Percentiles rank a stretch among this genome's conserved stretches.
These are phyloP conservation scores for Clusia tigrina DNA, from an alignment of 2,888 invertebrate species.

Conservation along the genomic window DNA sequence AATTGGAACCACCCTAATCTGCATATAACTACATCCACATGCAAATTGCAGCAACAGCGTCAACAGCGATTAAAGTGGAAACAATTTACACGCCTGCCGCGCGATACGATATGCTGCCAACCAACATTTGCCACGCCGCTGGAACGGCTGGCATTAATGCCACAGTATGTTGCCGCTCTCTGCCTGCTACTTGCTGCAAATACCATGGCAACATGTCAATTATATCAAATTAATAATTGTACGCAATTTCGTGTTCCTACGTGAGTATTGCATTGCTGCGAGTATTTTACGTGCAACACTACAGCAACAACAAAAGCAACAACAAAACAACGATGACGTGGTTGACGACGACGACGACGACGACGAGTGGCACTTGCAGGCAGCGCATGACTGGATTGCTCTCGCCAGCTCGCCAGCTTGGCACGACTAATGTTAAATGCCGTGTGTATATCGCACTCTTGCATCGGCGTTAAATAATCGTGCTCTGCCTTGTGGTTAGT, in stretches of 20 bases:
- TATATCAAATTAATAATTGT: conserved; percentile 59
- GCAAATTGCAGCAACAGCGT: conserved; percentile 33
- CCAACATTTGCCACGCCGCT: conserved; percentile 31
- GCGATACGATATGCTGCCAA: conserved; percentile 27
- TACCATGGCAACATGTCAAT: conserved; percentile 56
- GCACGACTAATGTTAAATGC: not conserved
- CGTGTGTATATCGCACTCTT: not conserved
- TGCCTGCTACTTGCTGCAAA: conserved; percentile 22
- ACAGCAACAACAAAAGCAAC: conserved; percentile 12
- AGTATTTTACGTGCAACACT: not conserved
- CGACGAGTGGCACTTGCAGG: not conserved
- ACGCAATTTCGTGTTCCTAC: conserved; percentile 35
- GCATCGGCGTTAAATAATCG: not conserved
- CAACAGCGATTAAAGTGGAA: conserved; percentile 55
- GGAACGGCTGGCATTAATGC: conserved; percentile 42
- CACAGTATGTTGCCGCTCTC: not conserved
- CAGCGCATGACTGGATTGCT: not conserved
- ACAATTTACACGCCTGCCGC: conserved; percentile 58
- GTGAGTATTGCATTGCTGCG: not conserved
- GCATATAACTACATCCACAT: too few species aligned
- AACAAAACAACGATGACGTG: conserved; percentile 22
- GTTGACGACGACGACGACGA: conserved; percentile 35
- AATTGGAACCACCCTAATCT: too few species aligned
- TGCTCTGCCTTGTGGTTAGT: conserved; percentile 42
- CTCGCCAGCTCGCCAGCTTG: not conserved